Conservation (phyloP, 2,113 vertebrate species). For the Tautogolabrus adspersus region DNA sequence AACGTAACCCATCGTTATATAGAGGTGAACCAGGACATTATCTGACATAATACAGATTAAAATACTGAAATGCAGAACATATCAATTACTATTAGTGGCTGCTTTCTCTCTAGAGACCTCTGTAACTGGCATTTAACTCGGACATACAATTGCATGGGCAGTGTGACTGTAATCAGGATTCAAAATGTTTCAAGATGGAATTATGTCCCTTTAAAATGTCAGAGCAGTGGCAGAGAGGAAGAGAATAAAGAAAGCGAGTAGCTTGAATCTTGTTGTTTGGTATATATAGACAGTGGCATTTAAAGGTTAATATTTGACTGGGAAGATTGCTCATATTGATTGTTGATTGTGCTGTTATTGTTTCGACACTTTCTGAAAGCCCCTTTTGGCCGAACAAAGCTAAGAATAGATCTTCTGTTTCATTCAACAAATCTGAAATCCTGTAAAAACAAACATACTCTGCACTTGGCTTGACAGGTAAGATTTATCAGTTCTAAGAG, state of each 20-base stretch:
- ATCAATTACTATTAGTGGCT: not conserved
- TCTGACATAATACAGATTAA: not conserved
- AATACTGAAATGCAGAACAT: not conserved
- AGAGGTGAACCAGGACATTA: constrained; percentile 21
- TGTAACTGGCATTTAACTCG: not conserved
- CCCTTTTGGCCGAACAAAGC: not conserved
- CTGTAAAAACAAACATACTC: not conserved
- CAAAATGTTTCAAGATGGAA: not conserved
- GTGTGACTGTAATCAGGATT: not conserved
- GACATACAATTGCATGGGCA: not conserved
- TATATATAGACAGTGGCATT: constrained; percentile 50
- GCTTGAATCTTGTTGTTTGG: constrained; percentile 12
- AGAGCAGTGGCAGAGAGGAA: not conserved
- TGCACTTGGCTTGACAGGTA: not conserved
- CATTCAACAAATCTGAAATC: constrained; percentile 14
- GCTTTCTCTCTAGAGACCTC: not conserved
- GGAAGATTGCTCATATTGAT: constrained; percentile 58
- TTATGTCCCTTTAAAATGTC: not conserved
- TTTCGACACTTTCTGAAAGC: constrained; percentile 31
- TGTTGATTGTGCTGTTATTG: constrained; percentile 12
- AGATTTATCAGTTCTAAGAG: constrained; percentile 9
- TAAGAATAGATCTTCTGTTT: constrained; percentile 12
- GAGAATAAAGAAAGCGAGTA: not conserved
- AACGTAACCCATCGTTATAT: constrained; percentile 30
- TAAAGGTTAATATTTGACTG: constrained; percentile 71